Percentiles rank a stretch among this genome's conserved stretches.
These are phyloP conservation scores for Portunus trituberculatus DNA, from an alignment of 1,140 invertebrate species.

Conservation along the genomic window DNA sequence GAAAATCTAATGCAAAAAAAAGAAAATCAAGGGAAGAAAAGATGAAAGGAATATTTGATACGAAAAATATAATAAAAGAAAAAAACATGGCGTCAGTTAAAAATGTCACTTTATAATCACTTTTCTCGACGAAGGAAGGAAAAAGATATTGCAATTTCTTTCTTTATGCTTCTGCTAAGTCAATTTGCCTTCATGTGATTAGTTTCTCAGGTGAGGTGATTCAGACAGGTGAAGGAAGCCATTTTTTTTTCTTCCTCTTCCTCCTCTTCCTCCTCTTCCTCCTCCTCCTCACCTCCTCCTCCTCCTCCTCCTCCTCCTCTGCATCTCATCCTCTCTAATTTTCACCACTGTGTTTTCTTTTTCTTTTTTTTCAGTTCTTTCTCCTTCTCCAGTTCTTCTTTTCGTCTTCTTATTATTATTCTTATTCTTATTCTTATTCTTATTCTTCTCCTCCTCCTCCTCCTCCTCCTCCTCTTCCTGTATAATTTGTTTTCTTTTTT, in stretches of 20 bases:
- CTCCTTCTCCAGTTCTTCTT: not conserved
- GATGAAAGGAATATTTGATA: too few relatives aligned
- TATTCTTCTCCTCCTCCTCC: not conserved
- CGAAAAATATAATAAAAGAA: too few relatives aligned
- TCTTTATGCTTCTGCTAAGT: not conserved
- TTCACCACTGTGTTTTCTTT: not conserved
- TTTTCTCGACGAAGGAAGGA: too few relatives aligned
- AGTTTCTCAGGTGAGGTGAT: not conserved
- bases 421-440: not conserved
- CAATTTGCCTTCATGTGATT: constrained; percentile 14
- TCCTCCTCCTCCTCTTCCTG: not conserved
- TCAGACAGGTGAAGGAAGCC: not conserved
- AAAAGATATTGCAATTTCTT: too few relatives aligned
- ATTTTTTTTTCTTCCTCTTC: not conserved
- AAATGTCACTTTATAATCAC: too few relatives aligned
- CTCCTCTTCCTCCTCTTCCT: not conserved
- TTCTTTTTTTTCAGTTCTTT: not conserved
- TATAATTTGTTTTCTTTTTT: too few relatives aligned
- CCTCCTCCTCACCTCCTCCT: not conserved
- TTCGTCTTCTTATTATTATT: too few relatives aligned
- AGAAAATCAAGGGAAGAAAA: too few relatives aligned
- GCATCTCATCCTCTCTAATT: too few relatives aligned
- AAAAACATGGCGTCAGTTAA: too few relatives aligned
- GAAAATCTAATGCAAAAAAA: too few relatives aligned
- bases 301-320: constrained; percentile 7